phyloP scores from a whole-genome alignment of 92 coral and sea anemone species.

The Zoanthus solanderi region DNA sequence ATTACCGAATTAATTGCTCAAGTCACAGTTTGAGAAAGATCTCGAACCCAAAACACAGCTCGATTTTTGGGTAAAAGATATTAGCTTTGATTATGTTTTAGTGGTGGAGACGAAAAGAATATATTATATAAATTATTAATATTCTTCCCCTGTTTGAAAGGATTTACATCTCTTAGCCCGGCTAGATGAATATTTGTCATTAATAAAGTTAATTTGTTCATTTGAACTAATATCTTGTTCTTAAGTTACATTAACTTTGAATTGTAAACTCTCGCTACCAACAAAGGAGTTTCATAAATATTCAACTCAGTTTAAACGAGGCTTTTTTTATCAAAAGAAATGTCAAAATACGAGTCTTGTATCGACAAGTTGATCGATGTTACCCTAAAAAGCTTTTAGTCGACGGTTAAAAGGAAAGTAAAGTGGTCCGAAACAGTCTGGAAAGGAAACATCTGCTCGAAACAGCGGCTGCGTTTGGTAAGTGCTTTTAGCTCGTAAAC shows the following conservation, averaged over 20 bases:
- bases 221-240: constrained; percentile 8
- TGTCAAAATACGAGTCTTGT: constrained; percentile 1
- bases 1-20: neutral
- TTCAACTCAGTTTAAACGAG: neutral
- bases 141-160: neutral
- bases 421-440: too few species aligned
- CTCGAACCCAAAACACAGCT: neutral
- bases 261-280: neutral
- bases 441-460: too few species aligned
- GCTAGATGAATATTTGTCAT: neutral
- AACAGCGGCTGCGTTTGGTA: too few species aligned
- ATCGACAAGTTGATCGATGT: neutral
- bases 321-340: neutral
- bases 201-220: constrained; percentile 6
- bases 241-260: constrained; percentile 18
- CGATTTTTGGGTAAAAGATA: neutral
- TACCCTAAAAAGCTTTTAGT: neutral
- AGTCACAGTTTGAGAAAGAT: neutral
- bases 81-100: neutral
- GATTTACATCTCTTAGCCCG: neutral
- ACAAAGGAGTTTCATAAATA: constrained; percentile 16
- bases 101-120: neutral
- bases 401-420: too few species aligned
- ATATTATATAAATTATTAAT: neutral
- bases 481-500: too few species aligned